Conservation (phyloP, 2,888 invertebrate genomes). For the Ctena decussata region DNA sequence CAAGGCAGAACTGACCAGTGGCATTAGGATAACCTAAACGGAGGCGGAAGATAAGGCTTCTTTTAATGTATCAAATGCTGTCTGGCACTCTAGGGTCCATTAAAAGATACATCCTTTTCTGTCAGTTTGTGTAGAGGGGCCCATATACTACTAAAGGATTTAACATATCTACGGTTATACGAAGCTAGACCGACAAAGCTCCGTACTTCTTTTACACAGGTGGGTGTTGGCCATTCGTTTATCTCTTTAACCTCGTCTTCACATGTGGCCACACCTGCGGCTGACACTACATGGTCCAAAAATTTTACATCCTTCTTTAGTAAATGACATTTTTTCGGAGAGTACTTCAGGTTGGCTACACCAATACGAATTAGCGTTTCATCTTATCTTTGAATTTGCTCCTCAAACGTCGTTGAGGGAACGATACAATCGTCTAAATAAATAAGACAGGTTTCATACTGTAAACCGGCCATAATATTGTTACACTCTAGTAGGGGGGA, state of each 20-base stretch:
- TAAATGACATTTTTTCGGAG: neutral
- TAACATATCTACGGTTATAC: neutral
- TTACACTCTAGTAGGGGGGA: neutral
- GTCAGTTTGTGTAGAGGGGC: too few relatives aligned
- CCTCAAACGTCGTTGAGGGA: neutral
- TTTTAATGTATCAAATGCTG: conserved; percentile 10
- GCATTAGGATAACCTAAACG: conserved; percentile 33
- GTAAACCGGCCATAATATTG: neutral
- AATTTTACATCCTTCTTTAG: neutral
- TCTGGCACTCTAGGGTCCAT: neutral
- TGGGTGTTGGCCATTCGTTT: neutral
- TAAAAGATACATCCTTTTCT: too few relatives aligned
- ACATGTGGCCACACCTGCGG: neutral
- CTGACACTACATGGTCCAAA: neutral
- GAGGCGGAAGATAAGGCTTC: conserved; percentile 12
- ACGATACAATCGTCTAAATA: neutral
- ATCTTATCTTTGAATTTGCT: neutral
- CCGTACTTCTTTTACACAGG: neutral
- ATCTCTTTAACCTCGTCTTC: neutral
- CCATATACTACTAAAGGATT: too few relatives aligned
- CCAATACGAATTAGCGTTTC: neutral
- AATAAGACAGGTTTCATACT: neutral
- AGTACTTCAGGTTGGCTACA: neutral
- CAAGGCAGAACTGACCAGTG: conserved; percentile 32
- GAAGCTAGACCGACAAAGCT: neutral